Evolutionary conservation across 2,888 invertebrate genomes (phyloP).

Genomic region (Troglohyphantes excavatus): DNA sequence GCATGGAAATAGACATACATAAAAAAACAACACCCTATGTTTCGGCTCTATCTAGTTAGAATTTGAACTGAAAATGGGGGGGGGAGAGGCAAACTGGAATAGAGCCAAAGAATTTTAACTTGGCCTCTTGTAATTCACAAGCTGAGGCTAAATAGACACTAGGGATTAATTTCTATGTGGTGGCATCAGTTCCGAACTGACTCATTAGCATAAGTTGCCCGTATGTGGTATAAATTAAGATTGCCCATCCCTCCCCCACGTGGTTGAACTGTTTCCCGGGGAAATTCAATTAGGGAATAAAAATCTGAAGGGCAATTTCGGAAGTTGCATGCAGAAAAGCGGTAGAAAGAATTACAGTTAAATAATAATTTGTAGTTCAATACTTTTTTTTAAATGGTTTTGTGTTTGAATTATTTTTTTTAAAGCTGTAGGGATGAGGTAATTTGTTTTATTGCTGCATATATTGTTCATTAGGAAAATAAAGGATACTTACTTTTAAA

Average conservation of each 20-base stretch:
- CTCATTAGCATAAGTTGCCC: slow-evolving; percentile 71
- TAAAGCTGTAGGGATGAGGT: background rate
- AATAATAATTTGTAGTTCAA: slow-evolving; percentile 60
- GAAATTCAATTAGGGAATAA: slow-evolving; percentile 76
- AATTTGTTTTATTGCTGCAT: background rate
- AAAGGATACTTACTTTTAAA: too few relatives aligned
- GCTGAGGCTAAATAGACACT: slow-evolving; percentile 74
- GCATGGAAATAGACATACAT: background rate
- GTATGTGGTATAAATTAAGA: slow-evolving; percentile 74
- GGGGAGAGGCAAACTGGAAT: slow-evolving; percentile 44
- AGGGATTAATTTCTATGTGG: slow-evolving; percentile 74
- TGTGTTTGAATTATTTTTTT: background rate
- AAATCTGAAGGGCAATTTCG: slow-evolving; percentile 71
- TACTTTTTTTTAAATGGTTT: slow-evolving; percentile 16
- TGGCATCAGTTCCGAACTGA: slow-evolving; percentile 68
- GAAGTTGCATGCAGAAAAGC: slow-evolving; percentile 11
- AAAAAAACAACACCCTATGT: slow-evolving; percentile 44
- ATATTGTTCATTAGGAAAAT: background rate
- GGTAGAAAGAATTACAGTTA: slow-evolving; percentile 62
- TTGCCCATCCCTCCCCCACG: slow-evolving; percentile 53
- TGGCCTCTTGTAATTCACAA: slow-evolving; percentile 72
- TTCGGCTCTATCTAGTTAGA: background rate
- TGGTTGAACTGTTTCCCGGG: slow-evolving; percentile 14
- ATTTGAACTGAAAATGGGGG: slow-evolving; percentile 1
- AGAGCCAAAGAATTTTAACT: slow-evolving; percentile 68